These are phyloP conservation scores for Agriopis aurantiaria DNA, from an alignment of 2,888 invertebrate genomes.

Conservation along the genomic window DNA sequence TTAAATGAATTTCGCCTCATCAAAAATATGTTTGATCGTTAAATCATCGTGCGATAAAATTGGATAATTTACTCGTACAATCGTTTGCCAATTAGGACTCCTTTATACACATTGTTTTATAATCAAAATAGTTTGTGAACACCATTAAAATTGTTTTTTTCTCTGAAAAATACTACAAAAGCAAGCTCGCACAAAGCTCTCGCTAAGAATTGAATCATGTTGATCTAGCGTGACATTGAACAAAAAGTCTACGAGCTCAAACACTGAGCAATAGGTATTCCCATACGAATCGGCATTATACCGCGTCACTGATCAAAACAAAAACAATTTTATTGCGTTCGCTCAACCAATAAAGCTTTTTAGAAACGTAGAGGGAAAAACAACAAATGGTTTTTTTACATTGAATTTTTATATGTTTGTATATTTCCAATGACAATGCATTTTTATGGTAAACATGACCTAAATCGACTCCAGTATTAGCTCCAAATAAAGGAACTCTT, in stretches of 20 bases:
- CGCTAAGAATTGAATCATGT: conserved; percentile 5
- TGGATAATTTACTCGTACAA: too few species aligned
- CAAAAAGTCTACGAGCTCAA: conserved; percentile 8
- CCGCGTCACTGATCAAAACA: conserved; percentile 32
- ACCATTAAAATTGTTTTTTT: neutral
- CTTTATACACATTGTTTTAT: too few species aligned
- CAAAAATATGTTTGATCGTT: too few species aligned
- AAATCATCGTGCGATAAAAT: too few species aligned
- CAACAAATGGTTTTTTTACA: neutral
- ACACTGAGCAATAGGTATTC: conserved; percentile 23
- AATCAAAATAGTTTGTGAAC: neutral
- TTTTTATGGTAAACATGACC: too few species aligned
- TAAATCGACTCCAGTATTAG: too few species aligned
- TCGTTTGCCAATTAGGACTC: too few species aligned
- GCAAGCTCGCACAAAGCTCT: neutral
- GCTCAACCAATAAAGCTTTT: conserved; percentile 21
- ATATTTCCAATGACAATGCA: too few species aligned
- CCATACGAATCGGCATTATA: conserved; percentile 25
- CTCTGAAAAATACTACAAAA: conserved; percentile 3
- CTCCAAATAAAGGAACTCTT: too few species aligned
- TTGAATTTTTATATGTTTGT: neutral
- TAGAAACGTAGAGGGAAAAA: neutral
- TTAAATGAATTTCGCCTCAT: too few species aligned
- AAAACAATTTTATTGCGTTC: conserved; percentile 34
- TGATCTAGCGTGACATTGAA: conserved; percentile 27